Evolutionary conservation across 2,797 vertebrate species (phyloP).

Genomic region (Falco cherrug): DNA sequence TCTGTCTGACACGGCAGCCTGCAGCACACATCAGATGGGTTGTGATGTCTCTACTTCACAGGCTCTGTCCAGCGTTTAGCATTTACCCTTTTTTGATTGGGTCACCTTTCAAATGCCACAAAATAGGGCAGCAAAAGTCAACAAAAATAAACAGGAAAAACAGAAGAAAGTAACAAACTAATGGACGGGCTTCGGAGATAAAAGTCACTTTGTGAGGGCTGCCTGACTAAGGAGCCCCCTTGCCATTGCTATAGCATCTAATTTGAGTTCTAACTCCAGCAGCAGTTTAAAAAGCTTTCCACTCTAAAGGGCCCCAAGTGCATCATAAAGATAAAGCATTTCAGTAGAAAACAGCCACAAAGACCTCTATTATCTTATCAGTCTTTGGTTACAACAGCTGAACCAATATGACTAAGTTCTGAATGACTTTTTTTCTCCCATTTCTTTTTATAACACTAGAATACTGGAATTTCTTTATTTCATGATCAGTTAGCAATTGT

Average conservation of each 20-base stretch:
- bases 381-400: conserved; percentile 96
- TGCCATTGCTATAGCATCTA: conserved; percentile 82
- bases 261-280: conserved; percentile 95
- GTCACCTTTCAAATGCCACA: conserved; percentile 88
- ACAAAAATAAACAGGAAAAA: conserved; percentile 86
- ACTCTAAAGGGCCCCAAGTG: conserved; percentile 94
- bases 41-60: conserved; percentile 83
- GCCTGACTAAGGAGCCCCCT: conserved; percentile 82
- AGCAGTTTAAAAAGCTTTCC: conserved; percentile 92
- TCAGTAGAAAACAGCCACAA: conserved; percentile 94
- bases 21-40: conserved; percentile 73
- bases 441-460: conserved; percentile 83
- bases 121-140: conserved; percentile 90
- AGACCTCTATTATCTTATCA: conserved; percentile 94
- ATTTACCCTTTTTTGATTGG: conserved; percentile 83
- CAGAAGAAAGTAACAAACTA: conserved; percentile 80
- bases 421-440: conserved; percentile 86
- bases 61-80: conserved; percentile 76
- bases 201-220: conserved; percentile 96
- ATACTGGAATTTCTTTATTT: conserved; percentile 95
- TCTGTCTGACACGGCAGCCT: conserved; percentile 54
- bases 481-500: conserved; percentile 89
- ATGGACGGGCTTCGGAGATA: conserved; percentile 87
- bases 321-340: conserved; percentile 98
- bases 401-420: conserved; percentile 94